These are phyloP conservation scores for Spodoptera frugiperda DNA, from an alignment of 1,140 invertebrate species.

Conservation along the genomic window DNA sequence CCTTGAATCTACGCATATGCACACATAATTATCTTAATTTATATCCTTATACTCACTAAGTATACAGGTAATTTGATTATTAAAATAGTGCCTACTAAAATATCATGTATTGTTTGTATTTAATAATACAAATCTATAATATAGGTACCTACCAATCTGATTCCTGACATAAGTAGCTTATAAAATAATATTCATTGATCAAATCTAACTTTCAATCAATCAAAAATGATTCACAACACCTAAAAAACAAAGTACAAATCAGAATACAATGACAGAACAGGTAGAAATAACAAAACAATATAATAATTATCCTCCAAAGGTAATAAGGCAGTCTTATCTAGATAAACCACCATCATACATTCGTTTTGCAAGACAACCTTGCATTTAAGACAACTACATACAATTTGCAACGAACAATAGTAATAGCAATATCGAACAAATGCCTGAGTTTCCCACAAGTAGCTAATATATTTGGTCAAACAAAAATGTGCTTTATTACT, in stretches of 20 bases:
- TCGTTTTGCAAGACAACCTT: slow-evolving; percentile 58
- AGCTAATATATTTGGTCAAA: slow-evolving; percentile 49
- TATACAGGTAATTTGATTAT: too few species aligned
- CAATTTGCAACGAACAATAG: slow-evolving; percentile 49
- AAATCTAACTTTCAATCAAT: neutral
- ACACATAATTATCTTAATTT: too few species aligned
- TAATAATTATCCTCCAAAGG: slow-evolving; percentile 32
- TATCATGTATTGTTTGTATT: too few species aligned
- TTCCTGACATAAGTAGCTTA: neutral
- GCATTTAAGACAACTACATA: slow-evolving; percentile 48
- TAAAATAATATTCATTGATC: neutral
- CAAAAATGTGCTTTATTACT: slow-evolving; percentile 28
- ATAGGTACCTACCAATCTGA: too few species aligned
- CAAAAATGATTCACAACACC: neutral
- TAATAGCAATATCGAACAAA: slow-evolving; percentile 53
- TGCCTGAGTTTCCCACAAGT: slow-evolving; percentile 60
- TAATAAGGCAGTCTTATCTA: slow-evolving; percentile 42
- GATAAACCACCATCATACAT: slow-evolving; percentile 29
- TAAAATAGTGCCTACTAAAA: too few species aligned
- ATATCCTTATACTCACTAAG: too few species aligned
- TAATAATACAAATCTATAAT: too few species aligned
- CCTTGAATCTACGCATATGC: too few species aligned
- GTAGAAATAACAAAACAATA: slow-evolving; percentile 24
- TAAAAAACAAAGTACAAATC: neutral
- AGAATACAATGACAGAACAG: slow-evolving; percentile 26